A percentile compares a stretch with the other conserved stretches of the same genome.
These are phyloP conservation scores for Drosophila niveifrons DNA, from an alignment of 2,888 invertebrate genomes.

Conservation along the genomic window DNA sequence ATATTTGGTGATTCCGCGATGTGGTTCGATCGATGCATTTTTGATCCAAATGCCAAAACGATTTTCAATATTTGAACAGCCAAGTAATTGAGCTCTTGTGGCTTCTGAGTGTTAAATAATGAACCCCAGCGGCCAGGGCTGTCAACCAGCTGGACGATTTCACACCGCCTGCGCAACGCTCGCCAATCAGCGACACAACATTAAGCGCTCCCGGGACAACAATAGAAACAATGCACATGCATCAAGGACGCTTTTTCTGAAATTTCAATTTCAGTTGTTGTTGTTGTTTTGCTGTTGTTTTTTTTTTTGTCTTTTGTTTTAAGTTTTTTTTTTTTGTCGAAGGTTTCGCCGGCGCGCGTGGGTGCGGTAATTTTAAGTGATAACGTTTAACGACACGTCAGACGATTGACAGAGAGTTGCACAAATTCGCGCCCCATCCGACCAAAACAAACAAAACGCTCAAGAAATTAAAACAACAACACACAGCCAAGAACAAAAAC, in stretches of 20 bases:
- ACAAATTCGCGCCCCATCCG: conserved; percentile 28
- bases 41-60: conserved; percentile 22
- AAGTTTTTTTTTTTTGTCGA: conserved; percentile 16
- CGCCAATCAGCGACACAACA: background rate
- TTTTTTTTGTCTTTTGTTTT: background rate
- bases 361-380: conserved; percentile 13
- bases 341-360: conserved; percentile 10
- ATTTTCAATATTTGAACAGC: conserved; percentile 39
- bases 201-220: background rate
- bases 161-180: conserved; percentile 32
- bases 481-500: background rate
- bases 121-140: conserved; percentile 25
- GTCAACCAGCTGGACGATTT: conserved; percentile 40
- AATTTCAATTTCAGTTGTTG: too few relatives aligned
- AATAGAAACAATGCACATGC: background rate
- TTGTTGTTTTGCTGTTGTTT: background rate
- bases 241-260: conserved; percentile 13
- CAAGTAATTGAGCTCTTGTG: conserved; percentile 15
- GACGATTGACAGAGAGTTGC: conserved; percentile 17
- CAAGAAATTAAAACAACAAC: conserved; percentile 11
- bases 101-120: conserved; percentile 27
- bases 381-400: conserved; percentile 25
- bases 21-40: conserved; percentile 28
- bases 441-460: conserved; percentile 10
- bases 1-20: too few relatives aligned